Evolutionary conservation across 2,797 vertebrate species (phyloP).

Genomic region (Molossus molossus): DNA sequence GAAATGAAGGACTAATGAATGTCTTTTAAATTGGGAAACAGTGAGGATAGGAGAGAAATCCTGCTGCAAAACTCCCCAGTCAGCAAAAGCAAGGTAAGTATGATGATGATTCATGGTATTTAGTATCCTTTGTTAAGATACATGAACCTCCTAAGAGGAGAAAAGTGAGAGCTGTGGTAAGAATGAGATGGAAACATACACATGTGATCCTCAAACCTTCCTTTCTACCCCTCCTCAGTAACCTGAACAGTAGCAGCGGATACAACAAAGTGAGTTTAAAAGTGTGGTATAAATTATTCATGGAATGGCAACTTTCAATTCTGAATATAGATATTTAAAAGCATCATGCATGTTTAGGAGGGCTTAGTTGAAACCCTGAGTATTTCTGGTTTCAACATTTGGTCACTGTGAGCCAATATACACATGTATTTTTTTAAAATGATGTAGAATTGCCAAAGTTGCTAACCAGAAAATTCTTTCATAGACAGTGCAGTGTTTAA

Average conservation of each 20-base stretch:
- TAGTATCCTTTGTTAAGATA: not conserved
- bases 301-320: slow-evolving; percentile 4
- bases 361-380: slow-evolving; percentile 18
- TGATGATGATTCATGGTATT: slow-evolving; percentile 17
- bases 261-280: not conserved
- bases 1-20: slow-evolving; percentile 56
- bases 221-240: not conserved
- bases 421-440: slow-evolving; percentile 39
- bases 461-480: slow-evolving; percentile 53
- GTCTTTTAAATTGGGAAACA: slow-evolving; percentile 38
- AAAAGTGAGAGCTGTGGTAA: not conserved
- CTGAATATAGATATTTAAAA: slow-evolving; percentile 49
- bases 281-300: not conserved
- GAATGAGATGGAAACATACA: not conserved
- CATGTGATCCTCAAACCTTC: not conserved
- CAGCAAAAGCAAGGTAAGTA: not conserved
- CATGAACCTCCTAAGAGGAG: not conserved
- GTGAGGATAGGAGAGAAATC: slow-evolving; percentile 8
- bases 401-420: not conserved
- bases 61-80: not conserved
- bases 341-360: not conserved
- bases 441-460: slow-evolving; percentile 17
- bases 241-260: not conserved
- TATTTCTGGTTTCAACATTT: slow-evolving; percentile 31
- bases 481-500: slow-evolving; percentile 1